These are phyloP conservation scores for Lepus timidus DNA, from an alignment of 2,113 vertebrate species.

Conservation along the genomic window DNA sequence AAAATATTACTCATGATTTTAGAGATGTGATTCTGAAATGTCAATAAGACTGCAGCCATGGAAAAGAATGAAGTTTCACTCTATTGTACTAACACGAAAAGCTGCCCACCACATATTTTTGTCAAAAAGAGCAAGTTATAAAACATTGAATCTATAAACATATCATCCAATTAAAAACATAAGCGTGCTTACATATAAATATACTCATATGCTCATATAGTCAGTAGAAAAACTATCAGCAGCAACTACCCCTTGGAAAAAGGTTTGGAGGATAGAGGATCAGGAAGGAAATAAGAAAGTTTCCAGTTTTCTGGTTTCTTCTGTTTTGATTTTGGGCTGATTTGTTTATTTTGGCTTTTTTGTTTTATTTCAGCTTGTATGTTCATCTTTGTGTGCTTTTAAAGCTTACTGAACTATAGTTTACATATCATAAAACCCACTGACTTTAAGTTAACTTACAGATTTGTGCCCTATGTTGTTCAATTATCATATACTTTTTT, in stretches of 20 bases:
- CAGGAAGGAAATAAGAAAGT: slow-evolving; percentile 20
- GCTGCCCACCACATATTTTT: background rate
- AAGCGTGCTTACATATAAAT: background rate
- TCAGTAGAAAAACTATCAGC: background rate
- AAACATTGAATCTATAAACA: background rate
- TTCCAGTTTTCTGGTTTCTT: slow-evolving; percentile 51
- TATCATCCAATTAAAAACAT: slow-evolving; percentile 25
- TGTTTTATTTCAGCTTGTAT: background rate
- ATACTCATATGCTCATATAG: background rate
- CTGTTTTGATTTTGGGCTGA: background rate
- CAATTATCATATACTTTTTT: background rate
- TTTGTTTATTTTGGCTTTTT: background rate
- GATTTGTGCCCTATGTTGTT: background rate
- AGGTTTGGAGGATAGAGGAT: background rate
- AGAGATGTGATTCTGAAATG: slow-evolving; percentile 27
- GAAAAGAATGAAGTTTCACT: slow-evolving; percentile 8
- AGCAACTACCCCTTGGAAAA: background rate
- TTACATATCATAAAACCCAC: slow-evolving; percentile 6
- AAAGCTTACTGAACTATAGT: background rate
- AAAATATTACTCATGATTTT: background rate
- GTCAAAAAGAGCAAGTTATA: slow-evolving; percentile 44
- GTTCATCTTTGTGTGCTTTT: background rate
- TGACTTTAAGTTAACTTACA: slow-evolving; percentile 40
- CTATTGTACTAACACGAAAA: slow-evolving; percentile 14
- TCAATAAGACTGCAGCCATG: background rate